A percentile compares a stretch with the other conserved stretches of the same genome.
Conservation (phyloP, 1,140 invertebrate genomes). For the Aricia agestis region DNA sequence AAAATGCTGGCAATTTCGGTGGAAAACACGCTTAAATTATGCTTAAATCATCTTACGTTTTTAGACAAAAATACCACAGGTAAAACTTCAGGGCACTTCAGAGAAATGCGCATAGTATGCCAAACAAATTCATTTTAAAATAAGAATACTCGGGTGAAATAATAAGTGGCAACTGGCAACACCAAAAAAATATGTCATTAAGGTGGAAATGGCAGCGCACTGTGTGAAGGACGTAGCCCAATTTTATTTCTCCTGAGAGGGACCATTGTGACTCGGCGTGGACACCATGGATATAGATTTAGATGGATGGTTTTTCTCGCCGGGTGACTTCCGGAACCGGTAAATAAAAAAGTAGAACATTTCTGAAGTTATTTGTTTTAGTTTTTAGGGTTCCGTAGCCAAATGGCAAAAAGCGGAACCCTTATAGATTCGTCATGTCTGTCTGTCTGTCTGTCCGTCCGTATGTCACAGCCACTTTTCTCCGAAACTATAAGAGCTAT, state of each 20-base stretch:
- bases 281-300: slow-evolving; percentile 5
- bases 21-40: neutral
- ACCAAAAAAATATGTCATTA: slow-evolving; percentile 26
- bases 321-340: too few species aligned
- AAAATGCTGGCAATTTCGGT: neutral
- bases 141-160: neutral
- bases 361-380: too few species aligned
- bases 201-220: slow-evolving; percentile 19
- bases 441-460: too few species aligned
- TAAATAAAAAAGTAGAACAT: too few species aligned
- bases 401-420: too few species aligned
- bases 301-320: neutral
- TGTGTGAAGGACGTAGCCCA: slow-evolving; percentile 32
- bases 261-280: slow-evolving; percentile 35
- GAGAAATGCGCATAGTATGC: neutral
- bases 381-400: too few species aligned
- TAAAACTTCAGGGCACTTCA: neutral
- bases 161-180: neutral
- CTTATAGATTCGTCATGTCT: too few species aligned
- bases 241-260: slow-evolving; percentile 35
- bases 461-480: too few species aligned
- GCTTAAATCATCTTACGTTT: neutral
- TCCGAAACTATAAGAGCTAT: too few species aligned
- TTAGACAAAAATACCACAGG: neutral
- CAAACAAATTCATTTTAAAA: neutral